phyloP scores from a whole-genome alignment of 1,140 invertebrate genomes.

The Panonychus citri region DNA sequence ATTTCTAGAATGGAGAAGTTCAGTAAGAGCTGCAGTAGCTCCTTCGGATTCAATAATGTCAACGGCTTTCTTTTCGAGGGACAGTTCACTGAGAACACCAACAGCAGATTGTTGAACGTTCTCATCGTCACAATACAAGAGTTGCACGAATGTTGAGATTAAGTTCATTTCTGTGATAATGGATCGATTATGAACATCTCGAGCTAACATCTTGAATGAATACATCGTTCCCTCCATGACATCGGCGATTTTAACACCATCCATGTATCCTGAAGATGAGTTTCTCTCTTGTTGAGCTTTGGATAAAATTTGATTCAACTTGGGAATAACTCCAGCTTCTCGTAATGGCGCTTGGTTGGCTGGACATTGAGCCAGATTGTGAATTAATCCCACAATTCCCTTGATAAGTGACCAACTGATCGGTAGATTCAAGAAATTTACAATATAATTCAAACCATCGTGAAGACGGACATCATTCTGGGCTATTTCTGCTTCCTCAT shows the following conservation, averaged over 20 bases:
- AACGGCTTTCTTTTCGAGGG: slow-evolving; percentile 29
- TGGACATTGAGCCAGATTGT: slow-evolving; percentile 82
- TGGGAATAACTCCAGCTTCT: slow-evolving; percentile 78
- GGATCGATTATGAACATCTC: slow-evolving; percentile 72
- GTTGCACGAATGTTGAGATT: slow-evolving; percentile 78
- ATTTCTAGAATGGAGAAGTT: slow-evolving; percentile 77
- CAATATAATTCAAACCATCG: slow-evolving; percentile 76
- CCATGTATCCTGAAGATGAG: slow-evolving; percentile 44
- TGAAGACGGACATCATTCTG: slow-evolving; percentile 84
- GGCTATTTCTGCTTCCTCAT: slow-evolving; percentile 85
- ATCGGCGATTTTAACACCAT: slow-evolving; percentile 93
- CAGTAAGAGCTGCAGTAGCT: slow-evolving; percentile 79
- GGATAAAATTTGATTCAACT: slow-evolving; percentile 71
- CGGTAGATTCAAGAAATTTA: slow-evolving; percentile 76
- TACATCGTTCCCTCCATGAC: slow-evolving; percentile 91
- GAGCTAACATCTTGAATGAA: slow-evolving; percentile 79
- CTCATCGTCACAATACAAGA: slow-evolving; percentile 86
- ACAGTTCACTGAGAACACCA: slow-evolving; percentile 81
- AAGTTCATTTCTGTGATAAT: slow-evolving; percentile 75
- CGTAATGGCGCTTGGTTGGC: slow-evolving; percentile 80
- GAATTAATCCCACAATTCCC: slow-evolving; percentile 79
- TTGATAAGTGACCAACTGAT: slow-evolving; percentile 81
- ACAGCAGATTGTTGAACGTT: slow-evolving; percentile 91
- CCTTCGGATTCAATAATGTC: slow-evolving; percentile 92
- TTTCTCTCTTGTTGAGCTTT: slow-evolving; percentile 66